A percentile compares a stretch with the other conserved stretches of the same genome.
These are phyloP conservation scores for Pemphigus obesinymphae DNA, from an alignment of 1,140 invertebrate species.

Conservation along the genomic window DNA sequence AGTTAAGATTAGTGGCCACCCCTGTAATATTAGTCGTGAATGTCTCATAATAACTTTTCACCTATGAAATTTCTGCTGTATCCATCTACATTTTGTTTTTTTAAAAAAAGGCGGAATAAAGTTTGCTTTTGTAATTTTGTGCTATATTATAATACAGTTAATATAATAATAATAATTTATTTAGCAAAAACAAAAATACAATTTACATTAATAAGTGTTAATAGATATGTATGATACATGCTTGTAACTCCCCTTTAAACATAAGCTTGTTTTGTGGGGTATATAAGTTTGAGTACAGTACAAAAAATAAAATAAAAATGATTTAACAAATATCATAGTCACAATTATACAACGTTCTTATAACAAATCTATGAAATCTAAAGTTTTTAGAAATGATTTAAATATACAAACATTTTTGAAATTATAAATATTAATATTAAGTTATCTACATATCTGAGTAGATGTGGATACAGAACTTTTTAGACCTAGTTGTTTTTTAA, in stretches of 20 bases:
- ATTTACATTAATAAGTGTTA: not conserved
- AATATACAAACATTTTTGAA: not conserved
- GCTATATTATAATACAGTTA: too few relatives aligned
- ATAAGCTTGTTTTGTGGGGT: not conserved
- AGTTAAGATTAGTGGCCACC: too few relatives aligned
- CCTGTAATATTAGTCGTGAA: too few relatives aligned
- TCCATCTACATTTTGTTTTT: too few relatives aligned
- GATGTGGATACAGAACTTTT: not conserved
- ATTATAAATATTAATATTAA: slow-evolving; percentile 3
- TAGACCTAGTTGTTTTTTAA: too few relatives aligned
- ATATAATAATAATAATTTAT: not conserved
- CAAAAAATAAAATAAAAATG: not conserved
- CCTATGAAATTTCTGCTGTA: too few relatives aligned
- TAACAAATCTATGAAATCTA: not conserved
- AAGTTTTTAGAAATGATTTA: not conserved
- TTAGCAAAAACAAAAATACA: not conserved
- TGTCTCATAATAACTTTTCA: too few relatives aligned
- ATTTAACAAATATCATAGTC: not conserved
- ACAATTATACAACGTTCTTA: not conserved
- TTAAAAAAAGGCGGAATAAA: too few relatives aligned
- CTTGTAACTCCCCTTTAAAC: not conserved
- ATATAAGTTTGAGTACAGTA: not conserved
- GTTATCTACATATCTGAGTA: not conserved
- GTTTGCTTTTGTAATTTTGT: too few relatives aligned
- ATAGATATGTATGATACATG: not conserved